Base-by-base conservation (phyloP, 2,113 vertebrate genomes). In the Osmerus mordax region DNA sequence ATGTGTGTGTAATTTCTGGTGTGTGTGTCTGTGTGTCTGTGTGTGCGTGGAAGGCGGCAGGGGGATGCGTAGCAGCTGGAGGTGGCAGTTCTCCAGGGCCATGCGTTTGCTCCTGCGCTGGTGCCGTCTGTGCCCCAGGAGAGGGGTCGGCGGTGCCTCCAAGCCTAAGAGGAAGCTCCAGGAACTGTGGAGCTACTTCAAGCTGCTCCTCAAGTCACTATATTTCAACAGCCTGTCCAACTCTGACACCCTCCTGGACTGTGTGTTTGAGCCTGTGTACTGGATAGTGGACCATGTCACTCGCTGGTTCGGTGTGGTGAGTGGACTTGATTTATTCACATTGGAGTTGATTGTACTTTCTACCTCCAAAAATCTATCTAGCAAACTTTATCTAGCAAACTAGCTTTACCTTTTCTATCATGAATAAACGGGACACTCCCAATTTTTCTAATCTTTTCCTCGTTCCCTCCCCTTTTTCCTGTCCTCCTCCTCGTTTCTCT, bases 231-330 rank as follows among this genome's bases (percentile, higher is more conserved):
- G 92, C 83, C 95, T 97, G 71, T 93, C 83, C 78, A 92, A 96
- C 76, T 81, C 92, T 0, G 97, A 99, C 62, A 94, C 95, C 0
- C 84, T 93, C 67, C 89, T 99, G 0, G 97, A 99, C 81, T 95
- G 95, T 1, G 92, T 93, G 58, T 99, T 99, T 0, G 97, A 99
- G 74, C 97, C 97, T 0, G 16, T 99, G 71, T 99, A 97, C 91
- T 99, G 97, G 97, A 90, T 98, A 51, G 97, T 99, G 83, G 97
- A 99, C 88, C 94, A 95, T 0, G 87, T 98, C 83, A 98, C 97
- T 29, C 94, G 96, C 51, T 99, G 97, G 97, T 99, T 98, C 9
- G 97, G 97, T 0, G 93, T 98, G 94, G 97, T 99, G 85, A 94
- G 95, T 41, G 12, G 29, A 12, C 54, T 55, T 3, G 28, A 12